Evolutionary conservation across 2,113 vertebrate genomes (phyloP).

Genomic region (Sander vitreus): DNA sequence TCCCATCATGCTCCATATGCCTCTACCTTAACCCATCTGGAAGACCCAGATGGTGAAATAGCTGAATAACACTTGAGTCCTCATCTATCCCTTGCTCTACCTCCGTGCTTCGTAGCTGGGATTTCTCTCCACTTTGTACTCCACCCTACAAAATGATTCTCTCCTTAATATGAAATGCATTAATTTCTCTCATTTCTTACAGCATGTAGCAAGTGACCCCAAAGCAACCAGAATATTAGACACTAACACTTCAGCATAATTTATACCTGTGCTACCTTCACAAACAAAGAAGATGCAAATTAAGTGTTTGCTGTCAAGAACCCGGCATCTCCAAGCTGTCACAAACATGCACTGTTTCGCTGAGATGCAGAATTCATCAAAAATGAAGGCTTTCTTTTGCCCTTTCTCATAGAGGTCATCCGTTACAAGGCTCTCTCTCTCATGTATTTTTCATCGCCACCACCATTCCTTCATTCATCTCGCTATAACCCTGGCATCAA

Average conservation of each 20-base stretch:
- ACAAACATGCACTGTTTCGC: not conserved
- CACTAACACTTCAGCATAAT: constrained; percentile 18
- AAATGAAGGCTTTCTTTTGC: constrained; percentile 8
- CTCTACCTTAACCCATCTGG: constrained; percentile 42
- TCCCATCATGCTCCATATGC: constrained; percentile 63
- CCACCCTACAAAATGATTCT: constrained; percentile 7
- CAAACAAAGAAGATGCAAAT: constrained; percentile 26
- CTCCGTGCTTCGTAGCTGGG: constrained; percentile 17
- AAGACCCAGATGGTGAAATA: constrained; percentile 61
- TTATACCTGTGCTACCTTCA: constrained; percentile 31
- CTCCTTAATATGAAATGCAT: constrained; percentile 5
- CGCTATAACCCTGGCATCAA: constrained; percentile 65
- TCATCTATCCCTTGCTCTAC: constrained; percentile 50
- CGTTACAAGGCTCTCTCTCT: constrained; percentile 47
- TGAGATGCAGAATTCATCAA: not conserved
- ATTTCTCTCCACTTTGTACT: constrained; percentile 35
- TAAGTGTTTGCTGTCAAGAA: constrained; percentile 9
- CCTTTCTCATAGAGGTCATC: constrained; percentile 65
- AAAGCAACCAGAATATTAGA: constrained; percentile 9
- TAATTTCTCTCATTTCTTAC: not conserved
- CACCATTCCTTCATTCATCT: constrained; percentile 68
- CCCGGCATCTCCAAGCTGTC: not conserved
- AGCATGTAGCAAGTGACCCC: constrained; percentile 7
- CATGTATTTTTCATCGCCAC: constrained; percentile 77
- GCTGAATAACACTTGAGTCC: constrained; percentile 50